These are phyloP conservation scores for Musca vetustissima DNA, from an alignment of 1,140 invertebrate species.

Conservation along the genomic window DNA sequence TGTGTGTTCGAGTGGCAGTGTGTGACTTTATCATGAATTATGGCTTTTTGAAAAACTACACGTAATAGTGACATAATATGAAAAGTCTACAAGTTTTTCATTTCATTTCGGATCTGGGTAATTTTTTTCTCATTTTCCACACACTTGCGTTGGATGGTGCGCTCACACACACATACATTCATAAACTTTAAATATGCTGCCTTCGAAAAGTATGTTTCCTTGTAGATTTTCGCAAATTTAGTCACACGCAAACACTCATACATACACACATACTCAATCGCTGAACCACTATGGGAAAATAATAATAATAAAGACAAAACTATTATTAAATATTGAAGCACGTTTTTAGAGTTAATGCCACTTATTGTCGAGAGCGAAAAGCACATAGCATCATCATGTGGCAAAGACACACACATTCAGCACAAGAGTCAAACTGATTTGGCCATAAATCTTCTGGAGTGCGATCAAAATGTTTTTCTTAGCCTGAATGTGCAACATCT, in stretches of 20 bases:
- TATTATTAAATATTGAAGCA: slow-evolving; percentile 23
- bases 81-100: slow-evolving; percentile 11
- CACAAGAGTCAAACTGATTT: too few relatives aligned
- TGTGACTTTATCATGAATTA: slow-evolving; percentile 17
- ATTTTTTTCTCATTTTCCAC: neutral
- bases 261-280: too few relatives aligned
- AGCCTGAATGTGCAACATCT: too few relatives aligned
- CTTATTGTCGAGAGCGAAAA: neutral
- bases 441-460: too few relatives aligned
- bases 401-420: neutral
- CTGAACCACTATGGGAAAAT: neutral
- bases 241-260: neutral
- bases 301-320: neutral
- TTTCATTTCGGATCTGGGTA: neutral
- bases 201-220: too few relatives aligned
- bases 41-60: slow-evolving; percentile 20
- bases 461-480: too few relatives aligned
- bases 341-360: slow-evolving; percentile 20
- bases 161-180: too few relatives aligned
- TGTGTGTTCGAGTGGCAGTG: neutral
- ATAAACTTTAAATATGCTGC: too few relatives aligned
- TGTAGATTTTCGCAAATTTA: neutral
- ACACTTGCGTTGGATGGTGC: too few relatives aligned
- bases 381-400: neutral
- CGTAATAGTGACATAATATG: slow-evolving; percentile 23